A percentile compares a stretch with the other conserved stretches of the same genome.
Conservation (phyloP, 2,113 vertebrate species). For the Sceloporus undulatus region DNA sequence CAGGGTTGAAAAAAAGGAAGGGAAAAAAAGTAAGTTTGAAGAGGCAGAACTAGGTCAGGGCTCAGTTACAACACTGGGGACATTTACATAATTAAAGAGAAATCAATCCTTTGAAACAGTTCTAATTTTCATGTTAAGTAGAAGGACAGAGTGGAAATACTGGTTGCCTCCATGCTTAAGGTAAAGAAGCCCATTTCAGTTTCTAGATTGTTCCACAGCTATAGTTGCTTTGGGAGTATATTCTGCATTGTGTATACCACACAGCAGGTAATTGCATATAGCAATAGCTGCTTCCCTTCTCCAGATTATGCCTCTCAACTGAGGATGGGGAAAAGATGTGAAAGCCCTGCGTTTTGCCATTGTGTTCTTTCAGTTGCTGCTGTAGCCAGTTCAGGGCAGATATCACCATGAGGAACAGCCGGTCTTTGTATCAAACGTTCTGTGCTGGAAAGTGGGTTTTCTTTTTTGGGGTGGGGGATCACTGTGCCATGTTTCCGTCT, state of each 20-base stretch:
- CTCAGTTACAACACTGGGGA: slow-evolving; percentile 65
- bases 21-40: neutral
- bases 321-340: neutral
- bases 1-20: neutral
- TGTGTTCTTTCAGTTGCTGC: neutral
- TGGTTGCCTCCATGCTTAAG: neutral
- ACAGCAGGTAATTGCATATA: neutral
- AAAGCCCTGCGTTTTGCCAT: neutral
- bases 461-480: neutral
- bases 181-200: neutral
- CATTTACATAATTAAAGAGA: slow-evolving; percentile 75
- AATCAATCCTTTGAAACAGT: slow-evolving; percentile 46
- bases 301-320: neutral
- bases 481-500: neutral
- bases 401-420: neutral
- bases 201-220: neutral
- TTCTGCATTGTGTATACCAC: neutral
- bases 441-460: neutral
- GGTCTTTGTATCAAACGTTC: no score
- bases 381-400: neutral
- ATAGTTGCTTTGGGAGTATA: neutral
- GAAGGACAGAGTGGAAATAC: slow-evolving; percentile 9
- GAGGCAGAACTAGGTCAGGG: neutral
- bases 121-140: slow-evolving; percentile 10
- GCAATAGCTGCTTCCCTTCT: neutral